Percentiles rank a stretch among this genome's conserved stretches.
These are phyloP conservation scores for Spodoptera picta DNA, from an alignment of 2,888 invertebrate genomes.

Conservation along the genomic window DNA sequence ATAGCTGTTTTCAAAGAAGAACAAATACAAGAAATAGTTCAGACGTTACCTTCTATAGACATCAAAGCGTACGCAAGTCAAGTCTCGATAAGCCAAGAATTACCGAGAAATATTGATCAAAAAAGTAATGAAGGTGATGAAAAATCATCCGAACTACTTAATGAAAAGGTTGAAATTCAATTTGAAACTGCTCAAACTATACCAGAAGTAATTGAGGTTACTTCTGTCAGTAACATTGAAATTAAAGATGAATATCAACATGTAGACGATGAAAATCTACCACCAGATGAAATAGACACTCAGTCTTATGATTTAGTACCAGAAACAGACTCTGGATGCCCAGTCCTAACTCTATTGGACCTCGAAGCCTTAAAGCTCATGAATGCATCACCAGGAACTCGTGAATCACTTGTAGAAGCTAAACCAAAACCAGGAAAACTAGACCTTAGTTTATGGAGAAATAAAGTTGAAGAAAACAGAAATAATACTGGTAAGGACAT, in stretches of 20 bases:
- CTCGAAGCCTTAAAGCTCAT: too few relatives aligned
- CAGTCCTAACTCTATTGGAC: too few relatives aligned
- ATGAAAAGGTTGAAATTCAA: not conserved
- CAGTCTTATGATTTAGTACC: too few relatives aligned
- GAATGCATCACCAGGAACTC: too few relatives aligned
- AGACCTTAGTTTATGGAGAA: too few relatives aligned
- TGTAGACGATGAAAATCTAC: not conserved
- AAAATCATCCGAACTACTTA: constrained; percentile 13
- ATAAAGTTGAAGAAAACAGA: too few relatives aligned
- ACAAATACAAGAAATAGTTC: constrained; percentile 30
- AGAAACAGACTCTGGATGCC: too few relatives aligned
- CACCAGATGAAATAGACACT: not conserved
- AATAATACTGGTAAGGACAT: too few relatives aligned
- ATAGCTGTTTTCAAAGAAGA: constrained; percentile 24
- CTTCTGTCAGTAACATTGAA: not conserved
- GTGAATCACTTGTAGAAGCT: too few relatives aligned
- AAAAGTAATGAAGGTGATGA: constrained; percentile 7
- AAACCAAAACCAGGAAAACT: too few relatives aligned
- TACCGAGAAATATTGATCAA: constrained; percentile 24
- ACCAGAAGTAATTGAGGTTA: not conserved
- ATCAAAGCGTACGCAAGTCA: constrained; percentile 17
- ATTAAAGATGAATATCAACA: not conserved
- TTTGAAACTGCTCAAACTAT: not conserved
- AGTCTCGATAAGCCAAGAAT: constrained; percentile 23
- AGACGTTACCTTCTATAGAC: constrained; percentile 25